phyloP scores from a whole-genome alignment of 2,113 vertebrate species.

The Trogon melanurus region DNA sequence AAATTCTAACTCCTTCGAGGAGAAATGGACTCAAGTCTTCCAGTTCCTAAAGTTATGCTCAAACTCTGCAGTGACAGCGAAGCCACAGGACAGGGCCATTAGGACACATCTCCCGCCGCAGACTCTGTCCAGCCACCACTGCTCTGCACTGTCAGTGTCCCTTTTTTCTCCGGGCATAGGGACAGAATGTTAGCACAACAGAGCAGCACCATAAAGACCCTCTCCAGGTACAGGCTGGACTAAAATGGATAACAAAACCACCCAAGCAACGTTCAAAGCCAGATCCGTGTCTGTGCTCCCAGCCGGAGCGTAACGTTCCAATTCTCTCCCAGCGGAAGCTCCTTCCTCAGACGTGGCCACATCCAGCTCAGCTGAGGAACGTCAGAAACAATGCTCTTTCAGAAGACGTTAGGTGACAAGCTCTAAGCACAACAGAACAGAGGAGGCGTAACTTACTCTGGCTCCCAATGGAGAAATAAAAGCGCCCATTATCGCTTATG shows the following conservation, averaged over 20 bases:
- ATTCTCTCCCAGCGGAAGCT: not conserved
- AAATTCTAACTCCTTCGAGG: not conserved
- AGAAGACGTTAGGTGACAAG: not conserved
- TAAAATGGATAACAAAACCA: not conserved
- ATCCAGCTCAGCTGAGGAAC: not conserved
- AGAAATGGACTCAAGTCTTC: not conserved
- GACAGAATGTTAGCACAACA: not conserved
- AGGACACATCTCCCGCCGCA: accelerated
- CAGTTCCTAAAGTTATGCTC: not conserved
- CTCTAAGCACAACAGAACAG: not conserved
- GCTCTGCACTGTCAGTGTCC: not conserved
- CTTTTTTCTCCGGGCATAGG: accelerated
- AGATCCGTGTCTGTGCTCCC: not conserved
- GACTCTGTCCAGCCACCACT: no score
- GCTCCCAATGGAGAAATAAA: not conserved
- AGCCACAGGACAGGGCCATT: not conserved
- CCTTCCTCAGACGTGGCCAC: not conserved
- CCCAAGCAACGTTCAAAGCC: not conserved
- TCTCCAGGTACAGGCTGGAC: not conserved
- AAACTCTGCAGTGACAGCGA: not conserved
- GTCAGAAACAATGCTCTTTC: not conserved
- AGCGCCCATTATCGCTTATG: not conserved
- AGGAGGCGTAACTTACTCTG: not conserved
- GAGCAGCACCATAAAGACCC: not conserved
- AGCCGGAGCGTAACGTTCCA: not conserved